A percentile compares a stretch with the other conserved stretches of the same genome.
phyloP scores from a whole-genome alignment of 2,888 invertebrate genomes.

The Octonoba sinensis region DNA sequence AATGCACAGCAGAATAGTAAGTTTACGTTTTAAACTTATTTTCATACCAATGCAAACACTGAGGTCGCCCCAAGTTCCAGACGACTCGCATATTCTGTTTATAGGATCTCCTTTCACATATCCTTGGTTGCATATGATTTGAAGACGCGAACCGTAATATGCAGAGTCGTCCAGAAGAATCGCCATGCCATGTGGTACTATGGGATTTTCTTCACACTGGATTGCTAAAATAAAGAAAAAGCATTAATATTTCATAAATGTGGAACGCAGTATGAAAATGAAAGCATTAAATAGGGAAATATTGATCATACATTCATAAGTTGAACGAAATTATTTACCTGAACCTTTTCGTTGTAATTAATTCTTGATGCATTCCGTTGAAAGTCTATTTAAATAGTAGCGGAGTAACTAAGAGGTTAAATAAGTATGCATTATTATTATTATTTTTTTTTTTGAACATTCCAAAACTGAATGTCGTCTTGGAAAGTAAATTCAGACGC shows the following conservation, averaged over 20 bases:
- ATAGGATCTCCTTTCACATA: slow-evolving; percentile 6
- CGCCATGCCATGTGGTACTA: slow-evolving; percentile 35
- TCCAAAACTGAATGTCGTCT: too few species aligned
- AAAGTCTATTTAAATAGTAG: too few species aligned
- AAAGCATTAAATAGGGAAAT: neutral
- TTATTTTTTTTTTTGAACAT: too few species aligned
- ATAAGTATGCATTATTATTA: too few species aligned
- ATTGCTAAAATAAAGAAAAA: slow-evolving; percentile 24
- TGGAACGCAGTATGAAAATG: neutral
- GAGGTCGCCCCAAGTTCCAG: slow-evolving; percentile 45
- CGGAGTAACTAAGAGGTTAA: too few species aligned
- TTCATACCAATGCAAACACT: slow-evolving; percentile 40
- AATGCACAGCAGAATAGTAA: too few species aligned
- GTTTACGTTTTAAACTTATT: too few species aligned
- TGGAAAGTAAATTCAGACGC: too few species aligned
- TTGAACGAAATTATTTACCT: too few species aligned
- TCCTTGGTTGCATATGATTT: slow-evolving; percentile 34
- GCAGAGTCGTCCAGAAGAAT: neutral
- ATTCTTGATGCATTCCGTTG: too few species aligned
- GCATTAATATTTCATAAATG: neutral
- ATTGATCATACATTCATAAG: neutral
- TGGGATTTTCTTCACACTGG: slow-evolving; percentile 28
- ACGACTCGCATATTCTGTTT: slow-evolving; percentile 13
- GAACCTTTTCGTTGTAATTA: too few species aligned
- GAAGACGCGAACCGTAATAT: slow-evolving; percentile 24